Percentiles rank a stretch among this genome's conserved stretches.
These are phyloP conservation scores for Triops longicaudatus DNA, from an alignment of 1,140 invertebrate genomes.

Conservation along the genomic window DNA sequence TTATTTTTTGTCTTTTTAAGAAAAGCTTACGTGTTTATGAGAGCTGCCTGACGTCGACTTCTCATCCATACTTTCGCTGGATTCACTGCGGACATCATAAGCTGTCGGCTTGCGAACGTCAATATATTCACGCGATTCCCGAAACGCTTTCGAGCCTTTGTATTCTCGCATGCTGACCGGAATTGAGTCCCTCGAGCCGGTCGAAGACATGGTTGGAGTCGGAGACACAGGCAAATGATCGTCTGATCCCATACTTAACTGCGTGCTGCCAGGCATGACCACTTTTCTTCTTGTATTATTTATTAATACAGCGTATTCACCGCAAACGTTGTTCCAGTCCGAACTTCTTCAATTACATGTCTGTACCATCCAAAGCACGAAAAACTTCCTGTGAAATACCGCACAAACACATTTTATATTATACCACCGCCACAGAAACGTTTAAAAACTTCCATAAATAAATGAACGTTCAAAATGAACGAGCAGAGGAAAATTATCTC, in stretches of 20 bases:
- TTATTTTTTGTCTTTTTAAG: too few species aligned
- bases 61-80: slow-evolving; percentile 36
- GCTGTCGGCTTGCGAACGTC: neutral
- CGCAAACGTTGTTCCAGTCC: too few species aligned
- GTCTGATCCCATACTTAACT: neutral
- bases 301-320: neutral
- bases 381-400: too few species aligned
- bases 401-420: too few species aligned
- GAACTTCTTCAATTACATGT: too few species aligned
- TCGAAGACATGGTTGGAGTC: neutral
- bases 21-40: slow-evolving; percentile 30
- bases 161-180: neutral
- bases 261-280: neutral
- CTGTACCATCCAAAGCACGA: too few species aligned
- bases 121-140: neutral
- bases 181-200: neutral
- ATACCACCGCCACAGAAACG: too few species aligned
- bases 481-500: too few species aligned
- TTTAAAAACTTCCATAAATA: too few species aligned
- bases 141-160: neutral
- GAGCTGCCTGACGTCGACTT: slow-evolving; percentile 29
- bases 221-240: neutral
- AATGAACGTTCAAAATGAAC: too few species aligned
- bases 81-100: slow-evolving; percentile 29
- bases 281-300: neutral